These are phyloP conservation scores for Thunnus thynnus DNA, from an alignment of 2,113 vertebrate genomes.

Conservation along the genomic window DNA sequence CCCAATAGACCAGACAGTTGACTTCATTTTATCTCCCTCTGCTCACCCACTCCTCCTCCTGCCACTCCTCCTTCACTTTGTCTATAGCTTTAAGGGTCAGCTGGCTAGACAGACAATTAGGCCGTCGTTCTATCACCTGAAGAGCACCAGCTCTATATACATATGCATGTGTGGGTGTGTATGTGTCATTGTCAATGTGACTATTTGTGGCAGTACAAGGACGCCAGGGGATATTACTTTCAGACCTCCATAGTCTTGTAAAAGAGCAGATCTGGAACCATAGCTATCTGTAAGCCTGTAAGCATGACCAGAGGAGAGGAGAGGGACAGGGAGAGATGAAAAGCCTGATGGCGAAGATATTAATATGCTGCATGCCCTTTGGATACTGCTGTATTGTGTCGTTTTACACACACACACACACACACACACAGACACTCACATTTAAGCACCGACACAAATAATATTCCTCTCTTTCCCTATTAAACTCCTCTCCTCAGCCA, in stretches of 20 bases:
- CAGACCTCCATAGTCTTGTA: slow-evolving; percentile 27
- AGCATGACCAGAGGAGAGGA: background rate
- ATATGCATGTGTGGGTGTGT: slow-evolving; percentile 45
- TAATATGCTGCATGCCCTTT: slow-evolving; percentile 24
- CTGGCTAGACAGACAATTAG: slow-evolving; percentile 78
- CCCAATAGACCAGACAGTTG: slow-evolving; percentile 42
- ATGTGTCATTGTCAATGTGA: slow-evolving; percentile 33
- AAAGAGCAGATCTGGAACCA: slow-evolving; percentile 13
- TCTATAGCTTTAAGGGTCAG: slow-evolving; percentile 73
- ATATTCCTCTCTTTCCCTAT: background rate
- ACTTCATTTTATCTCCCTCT: slow-evolving; percentile 59
- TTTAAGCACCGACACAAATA: too few relatives aligned
- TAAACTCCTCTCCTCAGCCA: background rate
- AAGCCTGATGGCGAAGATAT: slow-evolving; percentile 28
- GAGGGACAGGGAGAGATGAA: background rate
- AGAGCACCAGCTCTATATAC: slow-evolving; percentile 15
- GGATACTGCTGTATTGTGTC: slow-evolving; percentile 30
- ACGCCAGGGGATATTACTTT: slow-evolving; percentile 26
- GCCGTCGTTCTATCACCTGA: slow-evolving; percentile 62
- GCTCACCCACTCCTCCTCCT: slow-evolving; percentile 22
- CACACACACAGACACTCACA: too few relatives aligned
- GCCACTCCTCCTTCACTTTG: slow-evolving; percentile 42
- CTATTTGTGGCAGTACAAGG: slow-evolving; percentile 12
- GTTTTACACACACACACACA: slow-evolving; percentile 9
- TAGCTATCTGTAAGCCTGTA: slow-evolving; percentile 25